Percentiles rank a stretch among this genome's conserved stretches.
Conservation (phyloP, 2,888 invertebrate genomes). For the Oxystoma pomonae region DNA sequence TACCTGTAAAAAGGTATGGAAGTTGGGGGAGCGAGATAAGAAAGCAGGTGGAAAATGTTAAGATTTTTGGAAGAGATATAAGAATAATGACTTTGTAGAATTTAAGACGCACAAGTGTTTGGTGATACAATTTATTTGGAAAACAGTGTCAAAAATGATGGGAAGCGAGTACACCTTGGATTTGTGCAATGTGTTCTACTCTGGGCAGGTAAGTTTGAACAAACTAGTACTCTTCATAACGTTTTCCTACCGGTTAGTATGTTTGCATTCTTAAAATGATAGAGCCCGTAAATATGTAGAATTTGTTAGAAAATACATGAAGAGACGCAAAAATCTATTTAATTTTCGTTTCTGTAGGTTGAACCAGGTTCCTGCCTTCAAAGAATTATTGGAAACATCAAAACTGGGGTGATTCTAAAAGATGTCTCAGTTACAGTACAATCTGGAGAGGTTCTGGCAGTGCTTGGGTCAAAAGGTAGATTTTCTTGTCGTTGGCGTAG, state of each 20-base stretch:
- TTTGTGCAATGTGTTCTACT: slow-evolving; percentile 83
- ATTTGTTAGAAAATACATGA: background rate
- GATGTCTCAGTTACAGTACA: slow-evolving; percentile 89
- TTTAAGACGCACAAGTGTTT: background rate
- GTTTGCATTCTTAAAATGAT: too few species aligned
- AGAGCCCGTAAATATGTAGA: too few species aligned
- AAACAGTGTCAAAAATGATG: slow-evolving; percentile 55
- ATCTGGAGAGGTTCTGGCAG: slow-evolving; percentile 90
- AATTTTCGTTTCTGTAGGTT: slow-evolving; percentile 52
- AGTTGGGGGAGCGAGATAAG: background rate
- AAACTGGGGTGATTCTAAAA: slow-evolving; percentile 83
- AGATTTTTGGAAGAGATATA: background rate
- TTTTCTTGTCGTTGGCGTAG: too few species aligned
- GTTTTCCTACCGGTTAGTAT: too few species aligned
- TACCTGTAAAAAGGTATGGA: background rate
- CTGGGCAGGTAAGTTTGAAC: slow-evolving; percentile 68
- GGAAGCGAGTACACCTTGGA: slow-evolving; percentile 81
- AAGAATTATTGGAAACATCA: slow-evolving; percentile 69
- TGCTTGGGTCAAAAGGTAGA: slow-evolving; percentile 88
- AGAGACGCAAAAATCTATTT: slow-evolving; percentile 9
- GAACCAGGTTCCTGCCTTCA: slow-evolving; percentile 76
- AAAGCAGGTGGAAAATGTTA: background rate
- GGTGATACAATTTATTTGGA: background rate
- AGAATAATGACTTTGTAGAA: background rate
- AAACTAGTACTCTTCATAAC: too few species aligned